These are phyloP conservation scores for Conistra vaccinii DNA, from an alignment of 2,888 invertebrate genomes.

Conservation along the genomic window DNA sequence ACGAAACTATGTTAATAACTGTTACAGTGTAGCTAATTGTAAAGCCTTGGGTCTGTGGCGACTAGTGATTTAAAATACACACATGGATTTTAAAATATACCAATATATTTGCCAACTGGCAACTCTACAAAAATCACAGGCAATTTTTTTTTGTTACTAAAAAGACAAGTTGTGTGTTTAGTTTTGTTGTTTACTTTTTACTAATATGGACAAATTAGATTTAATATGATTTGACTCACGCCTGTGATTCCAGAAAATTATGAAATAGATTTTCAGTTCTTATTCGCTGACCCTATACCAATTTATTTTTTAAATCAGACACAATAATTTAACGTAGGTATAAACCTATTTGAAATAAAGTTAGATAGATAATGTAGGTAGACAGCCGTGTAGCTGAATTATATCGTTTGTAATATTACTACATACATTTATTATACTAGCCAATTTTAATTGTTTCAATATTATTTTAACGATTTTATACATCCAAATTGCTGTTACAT, in stretches of 20 bases:
- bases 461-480: not conserved
- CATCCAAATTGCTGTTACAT: not conserved
- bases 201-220: slow-evolving; percentile 60
- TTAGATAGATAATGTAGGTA: slow-evolving; percentile 45
- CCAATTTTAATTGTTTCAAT: not conserved
- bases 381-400: slow-evolving; percentile 13
- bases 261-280: not conserved
- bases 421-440: slow-evolving; percentile 13
- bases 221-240: slow-evolving; percentile 35
- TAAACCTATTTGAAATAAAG: slow-evolving; percentile 4
- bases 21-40: slow-evolving; percentile 56
- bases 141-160: slow-evolving; percentile 51
- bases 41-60: slow-evolving; percentile 44
- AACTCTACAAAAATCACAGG: slow-evolving; percentile 38
- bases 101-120: not conserved
- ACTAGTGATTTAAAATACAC: not conserved
- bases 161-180: slow-evolving; percentile 48
- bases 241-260: slow-evolving; percentile 46
- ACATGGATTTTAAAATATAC: not conserved
- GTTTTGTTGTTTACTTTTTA: slow-evolving; percentile 43
- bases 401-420: slow-evolving; percentile 6
- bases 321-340: not conserved
- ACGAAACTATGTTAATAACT: slow-evolving; percentile 43
- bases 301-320: not conserved
- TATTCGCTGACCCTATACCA: not conserved